phyloP scores from a whole-genome alignment of 1,140 invertebrate species.

The Euwallacea similis region DNA sequence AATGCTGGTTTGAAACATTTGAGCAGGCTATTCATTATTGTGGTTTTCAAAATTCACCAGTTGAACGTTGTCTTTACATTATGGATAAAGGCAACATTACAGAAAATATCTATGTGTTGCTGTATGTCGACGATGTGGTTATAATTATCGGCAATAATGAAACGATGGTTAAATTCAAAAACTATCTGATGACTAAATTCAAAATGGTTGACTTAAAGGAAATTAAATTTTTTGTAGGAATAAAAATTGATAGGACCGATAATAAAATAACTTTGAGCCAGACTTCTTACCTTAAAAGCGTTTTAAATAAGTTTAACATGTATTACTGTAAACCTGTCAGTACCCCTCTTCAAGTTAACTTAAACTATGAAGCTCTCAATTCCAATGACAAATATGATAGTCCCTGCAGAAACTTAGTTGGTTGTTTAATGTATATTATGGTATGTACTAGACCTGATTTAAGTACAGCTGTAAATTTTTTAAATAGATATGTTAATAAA shows the following conservation, averaged over 20 bases:
- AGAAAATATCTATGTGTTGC: background rate
- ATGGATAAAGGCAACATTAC: background rate
- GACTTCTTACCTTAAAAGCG: slow-evolving; percentile 37
- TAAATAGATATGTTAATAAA: slow-evolving; percentile 44
- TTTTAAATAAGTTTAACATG: slow-evolving; percentile 46
- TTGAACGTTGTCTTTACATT: slow-evolving; percentile 31
- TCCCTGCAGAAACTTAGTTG: slow-evolving; percentile 47
- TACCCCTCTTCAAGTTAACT: slow-evolving; percentile 40
- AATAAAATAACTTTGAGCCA: slow-evolving; percentile 11
- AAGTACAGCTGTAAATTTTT: slow-evolving; percentile 45
- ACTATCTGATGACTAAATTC: slow-evolving; percentile 24
- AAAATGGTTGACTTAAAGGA: slow-evolving; percentile 7
- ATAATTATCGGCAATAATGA: background rate
- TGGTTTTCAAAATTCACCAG: slow-evolving; percentile 44
- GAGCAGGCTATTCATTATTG: slow-evolving; percentile 42
- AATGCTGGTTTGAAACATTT: slow-evolving; percentile 47
- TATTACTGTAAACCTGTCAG: slow-evolving; percentile 42
- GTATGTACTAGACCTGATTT: slow-evolving; percentile 46
- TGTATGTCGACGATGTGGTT: background rate
- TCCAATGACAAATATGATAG: slow-evolving; percentile 41
- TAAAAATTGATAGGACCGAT: no score
- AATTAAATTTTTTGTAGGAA: no score
- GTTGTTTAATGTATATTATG: slow-evolving; percentile 49
- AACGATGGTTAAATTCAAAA: slow-evolving; percentile 40
- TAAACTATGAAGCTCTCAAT: slow-evolving; percentile 41